Percentiles rank a stretch among this genome's conserved stretches.
These are phyloP conservation scores for Xiphophorus maculatus DNA, from an alignment of 2,113 vertebrate species.

Conservation along the genomic window DNA sequence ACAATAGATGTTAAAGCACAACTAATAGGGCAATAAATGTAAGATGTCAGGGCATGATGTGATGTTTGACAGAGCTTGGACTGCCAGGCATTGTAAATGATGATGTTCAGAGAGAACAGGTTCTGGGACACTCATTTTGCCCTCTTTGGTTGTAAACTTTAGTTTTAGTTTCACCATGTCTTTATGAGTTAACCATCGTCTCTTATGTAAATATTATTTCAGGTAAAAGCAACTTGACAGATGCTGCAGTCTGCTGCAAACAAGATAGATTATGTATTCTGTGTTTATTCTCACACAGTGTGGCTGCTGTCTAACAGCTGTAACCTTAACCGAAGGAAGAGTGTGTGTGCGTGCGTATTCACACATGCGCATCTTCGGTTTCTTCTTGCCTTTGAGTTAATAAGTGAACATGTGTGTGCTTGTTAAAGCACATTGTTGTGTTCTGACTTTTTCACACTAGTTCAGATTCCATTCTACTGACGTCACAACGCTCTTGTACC, in stretches of 20 bases:
- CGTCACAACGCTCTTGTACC: conserved; percentile 2
- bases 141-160: neutral
- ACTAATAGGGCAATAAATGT: neutral
- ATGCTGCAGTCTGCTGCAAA: conserved; percentile 26
- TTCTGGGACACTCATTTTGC: neutral
- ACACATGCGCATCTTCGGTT: neutral
- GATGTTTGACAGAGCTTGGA: neutral
- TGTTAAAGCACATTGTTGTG: conserved; percentile 35
- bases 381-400: neutral
- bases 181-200: neutral
- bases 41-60: neutral
- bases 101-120: neutral
- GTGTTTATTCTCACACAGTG: conserved; percentile 28
- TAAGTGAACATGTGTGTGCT: neutral
- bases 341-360: neutral
- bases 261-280: conserved; percentile 28
- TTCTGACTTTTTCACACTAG: conserved; percentile 41
- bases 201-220: conserved; percentile 9
- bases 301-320: conserved; percentile 56
- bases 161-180: neutral
- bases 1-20: neutral
- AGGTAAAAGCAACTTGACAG: conserved; percentile 28
- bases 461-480: conserved; percentile 49
- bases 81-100: neutral
- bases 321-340: conserved; percentile 28